These are phyloP conservation scores for Epinephelus malabaricus DNA, from an alignment of 2,797 vertebrate species.

Conservation along the genomic window DNA sequence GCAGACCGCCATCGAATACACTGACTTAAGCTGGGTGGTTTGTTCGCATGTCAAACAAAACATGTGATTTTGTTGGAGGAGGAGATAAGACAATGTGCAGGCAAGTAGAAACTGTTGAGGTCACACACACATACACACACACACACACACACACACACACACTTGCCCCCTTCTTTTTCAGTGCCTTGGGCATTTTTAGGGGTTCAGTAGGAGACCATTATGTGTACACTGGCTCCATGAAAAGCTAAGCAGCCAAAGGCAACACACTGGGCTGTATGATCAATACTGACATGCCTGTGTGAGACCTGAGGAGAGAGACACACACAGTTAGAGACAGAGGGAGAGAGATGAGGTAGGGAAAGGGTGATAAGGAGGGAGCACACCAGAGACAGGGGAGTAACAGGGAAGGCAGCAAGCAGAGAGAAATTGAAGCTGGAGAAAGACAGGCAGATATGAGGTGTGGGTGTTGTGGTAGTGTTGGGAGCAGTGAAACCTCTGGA, in stretches of 20 bases:
- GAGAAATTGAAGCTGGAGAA: background rate
- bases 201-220: slow-evolving; percentile 16
- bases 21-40: too few relatives aligned
- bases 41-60: slow-evolving; percentile 13
- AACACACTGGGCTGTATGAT: slow-evolving; percentile 49
- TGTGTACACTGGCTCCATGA: slow-evolving; percentile 21
- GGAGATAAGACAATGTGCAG: background rate
- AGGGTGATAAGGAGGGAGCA: background rate
- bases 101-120: background rate
- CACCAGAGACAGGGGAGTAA: slow-evolving; percentile 9
- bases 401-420: background rate
- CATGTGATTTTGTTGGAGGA: background rate
- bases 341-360: background rate
- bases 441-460: background rate
- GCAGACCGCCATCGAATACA: too few relatives aligned
- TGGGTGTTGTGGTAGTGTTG: background rate
- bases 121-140: background rate
- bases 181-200: slow-evolving; percentile 28
- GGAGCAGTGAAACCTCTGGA: background rate
- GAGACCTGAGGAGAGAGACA: background rate
- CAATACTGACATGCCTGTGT: slow-evolving; percentile 40
- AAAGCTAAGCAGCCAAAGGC: slow-evolving; percentile 45
- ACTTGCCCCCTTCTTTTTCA: background rate
- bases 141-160: slow-evolving; percentile 5
- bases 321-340: background rate